These are phyloP conservation scores for Ptilorrhoa leucosticta DNA, from an alignment of 2,113 vertebrate genomes.

Conservation along the genomic window DNA sequence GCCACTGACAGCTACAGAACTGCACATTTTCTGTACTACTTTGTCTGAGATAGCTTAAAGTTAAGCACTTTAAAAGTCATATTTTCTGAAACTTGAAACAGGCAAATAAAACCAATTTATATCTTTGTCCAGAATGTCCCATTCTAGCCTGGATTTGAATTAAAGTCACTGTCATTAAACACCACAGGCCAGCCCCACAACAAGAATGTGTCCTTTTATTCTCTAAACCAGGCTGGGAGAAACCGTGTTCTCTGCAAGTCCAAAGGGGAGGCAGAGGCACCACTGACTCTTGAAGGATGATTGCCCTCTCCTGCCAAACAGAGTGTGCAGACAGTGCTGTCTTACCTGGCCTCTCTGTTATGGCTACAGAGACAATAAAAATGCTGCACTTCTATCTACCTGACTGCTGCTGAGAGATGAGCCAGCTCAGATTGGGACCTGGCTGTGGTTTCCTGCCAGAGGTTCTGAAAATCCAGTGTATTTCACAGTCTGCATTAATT, in stretches of 20 bases:
- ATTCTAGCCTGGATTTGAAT: neutral
- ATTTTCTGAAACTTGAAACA: neutral
- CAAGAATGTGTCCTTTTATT: neutral
- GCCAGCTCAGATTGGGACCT: neutral
- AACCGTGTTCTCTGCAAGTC: neutral
- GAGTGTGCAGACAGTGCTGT: neutral
- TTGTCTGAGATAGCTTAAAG: neutral
- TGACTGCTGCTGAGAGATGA: neutral
- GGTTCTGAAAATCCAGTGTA: neutral
- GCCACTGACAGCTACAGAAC: neutral
- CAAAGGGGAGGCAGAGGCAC: neutral
- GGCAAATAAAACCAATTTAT: neutral
- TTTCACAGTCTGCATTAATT: neutral
- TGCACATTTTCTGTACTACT: neutral
- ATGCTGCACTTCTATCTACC: neutral
- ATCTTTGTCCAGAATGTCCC: neutral
- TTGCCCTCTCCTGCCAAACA: neutral
- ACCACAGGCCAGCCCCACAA: neutral
- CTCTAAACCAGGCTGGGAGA: neutral
- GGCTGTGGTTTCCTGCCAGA: neutral
- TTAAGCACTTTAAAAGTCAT: neutral
- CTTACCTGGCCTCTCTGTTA: neutral
- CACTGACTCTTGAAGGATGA: neutral
- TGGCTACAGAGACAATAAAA: neutral
- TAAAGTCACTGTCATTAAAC: neutral